Evolutionary conservation across 1,140 invertebrate genomes (phyloP), one percentile per base, ranked within the genome.

Genomic region (Melipona quadrifasciata): DNA sequence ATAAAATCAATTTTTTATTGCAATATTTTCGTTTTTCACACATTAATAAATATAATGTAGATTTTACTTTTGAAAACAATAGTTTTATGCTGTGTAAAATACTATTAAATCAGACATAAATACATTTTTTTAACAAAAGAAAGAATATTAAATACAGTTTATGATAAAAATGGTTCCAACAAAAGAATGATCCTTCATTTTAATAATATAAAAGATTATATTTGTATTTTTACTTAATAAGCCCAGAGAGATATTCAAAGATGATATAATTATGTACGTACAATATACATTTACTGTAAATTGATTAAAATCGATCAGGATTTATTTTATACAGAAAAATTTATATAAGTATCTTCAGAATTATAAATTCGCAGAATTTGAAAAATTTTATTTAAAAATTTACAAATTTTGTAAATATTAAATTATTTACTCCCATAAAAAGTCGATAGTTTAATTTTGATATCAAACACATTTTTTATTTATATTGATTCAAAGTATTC

Each of bases 341-440:
- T 58, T 83, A 31, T 58, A 58, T 3, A 85, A 14, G 16, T 5
- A 31, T 71, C 24, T 80, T 31, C 57, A 83, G 74, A 82, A 73
- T 51, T 53, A 51, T 61, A 81, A 81, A 61, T 78, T 82, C 53
- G 53, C 70, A 84, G 39, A 84, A 65, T 55, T 81, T 39, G 17
- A 71, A 85, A 51, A 61, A 64, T 24, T 77, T 90, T 86, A 82
- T 87, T 87, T 81, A 76, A 58, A 88, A 89, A 82, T 81, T 75
- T 87, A 75, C 88, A 78, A 65, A 82, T 24, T 70, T 14, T 87
- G 80, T 87, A 90, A 86, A 92, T 91, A 92, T 85, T 78, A 91
- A 84, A 89, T 91, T 90, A 77, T 89, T 91, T 91, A 92, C 86
- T 91, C 88, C 87, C 88, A 91, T 91, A 90, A 78, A 77, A 70